Conservation (phyloP, 2,888 invertebrate genomes). For the Andrena minutula region DNA sequence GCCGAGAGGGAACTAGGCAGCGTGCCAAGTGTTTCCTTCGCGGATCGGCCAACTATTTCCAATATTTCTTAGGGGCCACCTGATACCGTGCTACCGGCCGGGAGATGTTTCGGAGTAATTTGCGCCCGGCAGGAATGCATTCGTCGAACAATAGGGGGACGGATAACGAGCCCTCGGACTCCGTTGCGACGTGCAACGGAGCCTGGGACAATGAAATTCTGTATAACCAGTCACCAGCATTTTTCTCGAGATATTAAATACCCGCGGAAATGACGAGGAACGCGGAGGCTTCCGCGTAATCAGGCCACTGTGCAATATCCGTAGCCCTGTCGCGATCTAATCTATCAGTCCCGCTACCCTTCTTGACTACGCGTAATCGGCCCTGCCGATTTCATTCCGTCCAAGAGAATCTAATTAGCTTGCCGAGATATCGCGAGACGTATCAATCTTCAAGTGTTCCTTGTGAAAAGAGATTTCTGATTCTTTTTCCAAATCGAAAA, state of each 20-base stretch:
- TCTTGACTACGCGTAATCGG: not conserved
- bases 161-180: constrained; percentile 63
- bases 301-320: constrained; percentile 44
- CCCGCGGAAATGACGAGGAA: constrained; percentile 30
- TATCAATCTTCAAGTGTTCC: too few relatives aligned
- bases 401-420: not conserved
- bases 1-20: constrained; percentile 61
- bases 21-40: constrained; percentile 70
- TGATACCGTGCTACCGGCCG: constrained; percentile 52
- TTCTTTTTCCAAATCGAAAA: too few relatives aligned
- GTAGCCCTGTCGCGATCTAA: constrained; percentile 9
- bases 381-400: not conserved
- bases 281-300: constrained; percentile 46
- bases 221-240: constrained; percentile 57
- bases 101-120: constrained; percentile 64
- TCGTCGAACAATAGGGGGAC: constrained; percentile 54
- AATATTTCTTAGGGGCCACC: constrained; percentile 69
- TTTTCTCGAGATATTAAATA: constrained; percentile 64
- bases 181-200: constrained; percentile 30
- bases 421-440: not conserved
- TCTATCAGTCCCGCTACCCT: constrained; percentile 20
- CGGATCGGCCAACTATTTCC: constrained; percentile 68
- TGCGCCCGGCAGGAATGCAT: constrained; percentile 55
- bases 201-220: constrained; percentile 62
- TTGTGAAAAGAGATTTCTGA: too few relatives aligned